Percentiles rank a stretch among this genome's conserved stretches.
Conservation (phyloP, 2,797 vertebrate genomes). For the Enteromius radiatus region DNA sequence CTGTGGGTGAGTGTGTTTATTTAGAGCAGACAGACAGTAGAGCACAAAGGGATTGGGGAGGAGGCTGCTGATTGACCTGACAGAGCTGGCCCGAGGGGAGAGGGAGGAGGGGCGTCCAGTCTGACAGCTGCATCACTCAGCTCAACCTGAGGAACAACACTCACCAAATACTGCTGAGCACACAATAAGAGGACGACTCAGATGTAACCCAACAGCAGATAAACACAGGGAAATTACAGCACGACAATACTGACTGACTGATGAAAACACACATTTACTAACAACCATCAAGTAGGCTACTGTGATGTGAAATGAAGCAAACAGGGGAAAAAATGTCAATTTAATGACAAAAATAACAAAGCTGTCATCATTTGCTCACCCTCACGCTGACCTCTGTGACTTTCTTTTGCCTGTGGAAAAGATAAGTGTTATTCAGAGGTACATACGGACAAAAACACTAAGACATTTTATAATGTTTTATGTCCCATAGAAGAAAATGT, state of each 20-base stretch:
- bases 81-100: constrained; percentile 37
- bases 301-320: not conserved
- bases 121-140: constrained; percentile 43
- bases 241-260: not conserved
- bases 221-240: not conserved
- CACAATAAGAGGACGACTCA: not conserved
- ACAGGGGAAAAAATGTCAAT: not conserved
- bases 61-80: constrained; percentile 49
- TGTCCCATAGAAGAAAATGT: not conserved
- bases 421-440: too few relatives aligned
- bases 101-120: constrained; percentile 31
- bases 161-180: constrained; percentile 24
- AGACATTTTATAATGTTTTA: not conserved
- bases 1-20: constrained; percentile 81
- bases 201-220: not conserved
- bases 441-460: too few relatives aligned
- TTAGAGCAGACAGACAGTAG: constrained; percentile 32
- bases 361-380: not conserved
- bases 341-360: not conserved
- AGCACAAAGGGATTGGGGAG: constrained; percentile 37
- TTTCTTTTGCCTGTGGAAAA: not conserved
- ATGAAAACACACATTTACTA: not conserved
- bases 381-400: not conserved
- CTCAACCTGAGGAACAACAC: constrained; percentile 36
- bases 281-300: not conserved